Evolutionary conservation across 2,797 vertebrate species (phyloP).

Genomic region (Enteromius mattozi): DNA sequence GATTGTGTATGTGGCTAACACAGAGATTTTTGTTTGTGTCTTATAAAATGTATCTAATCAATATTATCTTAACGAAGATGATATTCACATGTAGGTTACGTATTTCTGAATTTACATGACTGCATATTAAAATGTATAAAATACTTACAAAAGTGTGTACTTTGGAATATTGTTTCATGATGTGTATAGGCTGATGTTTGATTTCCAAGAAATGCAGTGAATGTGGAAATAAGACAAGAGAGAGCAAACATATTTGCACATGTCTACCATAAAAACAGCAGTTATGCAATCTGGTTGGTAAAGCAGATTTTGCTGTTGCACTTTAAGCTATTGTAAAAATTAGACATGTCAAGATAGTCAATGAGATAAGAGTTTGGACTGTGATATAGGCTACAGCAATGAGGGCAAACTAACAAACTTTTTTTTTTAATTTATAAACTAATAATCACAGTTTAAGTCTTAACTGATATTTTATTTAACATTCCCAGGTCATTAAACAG

Average conservation of each 20-base stretch:
- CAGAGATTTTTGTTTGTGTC: neutral
- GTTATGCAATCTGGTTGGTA: neutral
- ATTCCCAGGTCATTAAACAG: neutral
- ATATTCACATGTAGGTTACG: neutral
- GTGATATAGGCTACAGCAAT: neutral
- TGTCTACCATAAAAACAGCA: conserved; percentile 12
- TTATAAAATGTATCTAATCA: neutral
- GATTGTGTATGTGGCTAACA: neutral
- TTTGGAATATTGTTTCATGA: conserved; percentile 6
- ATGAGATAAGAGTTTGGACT: neutral
- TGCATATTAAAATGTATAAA: neutral
- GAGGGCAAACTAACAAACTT: neutral
- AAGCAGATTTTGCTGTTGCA: neutral
- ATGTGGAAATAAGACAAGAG: neutral
- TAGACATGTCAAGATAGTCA: neutral
- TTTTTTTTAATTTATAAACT: neutral
- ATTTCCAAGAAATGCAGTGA: conserved; percentile 9
- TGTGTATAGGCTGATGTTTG: neutral
- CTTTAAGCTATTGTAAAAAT: conserved; percentile 21
- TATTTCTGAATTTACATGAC: neutral
- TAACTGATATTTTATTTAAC: neutral
- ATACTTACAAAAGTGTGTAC: neutral
- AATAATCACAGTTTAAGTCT: neutral
- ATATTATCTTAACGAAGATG: neutral
- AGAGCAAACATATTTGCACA: conserved; percentile 19